These are phyloP conservation scores for Glyphotaelius pellucidus DNA, from an alignment of 2,888 invertebrate genomes.

Conservation along the genomic window DNA sequence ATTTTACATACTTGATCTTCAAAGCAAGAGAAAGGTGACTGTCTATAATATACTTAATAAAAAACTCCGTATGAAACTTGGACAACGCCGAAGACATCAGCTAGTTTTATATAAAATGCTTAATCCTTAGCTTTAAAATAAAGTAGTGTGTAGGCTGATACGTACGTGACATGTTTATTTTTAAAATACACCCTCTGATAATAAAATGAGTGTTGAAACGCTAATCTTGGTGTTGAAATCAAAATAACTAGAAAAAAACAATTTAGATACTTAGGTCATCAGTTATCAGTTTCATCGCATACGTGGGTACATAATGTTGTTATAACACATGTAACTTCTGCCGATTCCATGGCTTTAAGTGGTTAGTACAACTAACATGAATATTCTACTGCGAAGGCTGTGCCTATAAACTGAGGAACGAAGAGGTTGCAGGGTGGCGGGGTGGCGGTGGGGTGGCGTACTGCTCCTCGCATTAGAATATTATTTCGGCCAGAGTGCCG, in stretches of 20 bases:
- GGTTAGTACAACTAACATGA: neutral
- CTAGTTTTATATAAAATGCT: too few relatives aligned
- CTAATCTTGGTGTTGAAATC: neutral
- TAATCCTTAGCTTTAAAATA: too few relatives aligned
- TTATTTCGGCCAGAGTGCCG: slow-evolving; percentile 33
- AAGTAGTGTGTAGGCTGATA: too few relatives aligned
- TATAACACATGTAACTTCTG: neutral
- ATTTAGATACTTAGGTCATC: neutral
- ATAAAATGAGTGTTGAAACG: neutral
- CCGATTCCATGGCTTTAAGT: neutral
- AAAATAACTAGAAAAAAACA: neutral
- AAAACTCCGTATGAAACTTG: too few relatives aligned
- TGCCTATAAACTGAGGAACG: neutral
- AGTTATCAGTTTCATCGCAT: neutral
- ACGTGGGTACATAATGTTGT: too few relatives aligned
- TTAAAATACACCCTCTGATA: too few relatives aligned
- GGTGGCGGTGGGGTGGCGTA: neutral
- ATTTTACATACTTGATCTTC: too few relatives aligned
- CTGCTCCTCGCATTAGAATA: neutral
- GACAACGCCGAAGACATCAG: too few relatives aligned
- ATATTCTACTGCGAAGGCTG: neutral
- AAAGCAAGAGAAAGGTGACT: too few relatives aligned
- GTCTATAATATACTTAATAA: too few relatives aligned
- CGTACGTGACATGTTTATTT: too few relatives aligned
- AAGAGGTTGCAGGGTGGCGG: too few relatives aligned